A percentile compares a stretch with the other conserved stretches of the same genome.
Evolutionary conservation across 2,113 vertebrate species (phyloP).

Genomic region (Microtus ochrogaster): DNA sequence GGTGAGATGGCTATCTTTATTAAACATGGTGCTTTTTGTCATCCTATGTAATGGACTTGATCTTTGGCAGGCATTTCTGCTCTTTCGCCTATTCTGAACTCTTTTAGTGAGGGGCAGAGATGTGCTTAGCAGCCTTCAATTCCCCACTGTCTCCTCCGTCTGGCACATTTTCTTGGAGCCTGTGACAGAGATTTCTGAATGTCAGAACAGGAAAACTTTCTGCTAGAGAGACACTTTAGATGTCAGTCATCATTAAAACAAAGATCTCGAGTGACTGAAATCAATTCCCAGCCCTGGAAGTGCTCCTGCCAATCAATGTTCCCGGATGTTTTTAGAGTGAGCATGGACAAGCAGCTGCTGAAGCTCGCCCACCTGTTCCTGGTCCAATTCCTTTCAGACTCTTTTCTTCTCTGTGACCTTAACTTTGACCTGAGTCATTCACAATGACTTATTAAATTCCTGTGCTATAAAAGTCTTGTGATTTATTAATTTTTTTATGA

Average conservation of each 20-base stretch:
- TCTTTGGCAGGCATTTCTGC: conserved; percentile 15
- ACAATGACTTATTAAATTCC: conserved; percentile 5
- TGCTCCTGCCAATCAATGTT: conserved; percentile 33
- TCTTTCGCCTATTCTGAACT: conserved; percentile 1
- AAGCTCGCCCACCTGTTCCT: neutral
- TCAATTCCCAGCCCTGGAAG: conserved; percentile 54
- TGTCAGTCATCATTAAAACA: conserved; percentile 73
- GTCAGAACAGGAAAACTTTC: conserved; percentile 68
- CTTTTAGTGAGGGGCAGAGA: conserved; percentile 50
- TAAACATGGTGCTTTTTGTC: neutral
- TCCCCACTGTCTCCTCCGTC: conserved; percentile 51
- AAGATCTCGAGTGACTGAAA: conserved; percentile 52
- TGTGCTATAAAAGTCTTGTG: neutral
- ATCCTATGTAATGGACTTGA: conserved; percentile 12
- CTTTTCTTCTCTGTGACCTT: neutral
- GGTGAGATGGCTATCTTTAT: neutral
- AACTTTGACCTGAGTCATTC: neutral
- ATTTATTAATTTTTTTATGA: conserved; percentile 37
- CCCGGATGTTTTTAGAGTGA: neutral
- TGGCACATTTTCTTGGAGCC: conserved; percentile 67
- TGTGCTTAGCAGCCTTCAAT: conserved; percentile 41
- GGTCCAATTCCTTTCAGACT: neutral
- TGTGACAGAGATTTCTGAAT: conserved; percentile 72
- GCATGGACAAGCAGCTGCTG: neutral
- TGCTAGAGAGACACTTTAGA: conserved; percentile 46